These are phyloP conservation scores for Crocidura indochinensis DNA, from an alignment of 2,797 vertebrate species.

Conservation along the genomic window DNA sequence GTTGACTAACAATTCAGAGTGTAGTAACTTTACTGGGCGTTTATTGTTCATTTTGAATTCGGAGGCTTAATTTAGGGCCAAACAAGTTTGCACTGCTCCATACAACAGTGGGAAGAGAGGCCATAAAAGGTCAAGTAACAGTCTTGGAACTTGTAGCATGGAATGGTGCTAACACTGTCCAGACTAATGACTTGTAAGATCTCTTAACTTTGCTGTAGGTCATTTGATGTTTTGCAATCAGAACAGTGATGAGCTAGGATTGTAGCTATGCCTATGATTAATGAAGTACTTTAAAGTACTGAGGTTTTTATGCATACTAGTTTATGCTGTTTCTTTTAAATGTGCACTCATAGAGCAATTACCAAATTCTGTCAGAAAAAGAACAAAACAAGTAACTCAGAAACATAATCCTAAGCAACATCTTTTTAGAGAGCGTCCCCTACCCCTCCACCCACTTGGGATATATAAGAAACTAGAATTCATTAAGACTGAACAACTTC, in stretches of 20 bases:
- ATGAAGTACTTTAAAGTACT: conserved; percentile 42
- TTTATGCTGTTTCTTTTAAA: conserved; percentile 49
- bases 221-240: conserved; percentile 39
- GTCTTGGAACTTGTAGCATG: conserved; percentile 21
- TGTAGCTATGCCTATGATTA: conserved; percentile 54
- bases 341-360: conserved; percentile 6
- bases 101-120: background rate
- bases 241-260: conserved; percentile 51
- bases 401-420: conserved; percentile 72
- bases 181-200: conserved; percentile 30
- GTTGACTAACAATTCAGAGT: background rate
- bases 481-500: conserved; percentile 48
- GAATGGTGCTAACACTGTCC: conserved; percentile 29
- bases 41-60: background rate
- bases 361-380: conserved; percentile 44
- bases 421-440: conserved; percentile 26
- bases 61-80: background rate
- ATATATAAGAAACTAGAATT: conserved; percentile 62
- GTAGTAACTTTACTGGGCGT: background rate
- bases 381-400: conserved; percentile 61
- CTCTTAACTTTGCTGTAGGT: conserved; percentile 51
- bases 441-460: background rate
- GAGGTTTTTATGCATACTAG: conserved; percentile 2
- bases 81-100: conserved; percentile 13
- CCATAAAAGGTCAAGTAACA: background rate